These are phyloP conservation scores for Arrhamphus sclerolepis DNA, from an alignment of 2,797 vertebrate genomes.

Conservation along the genomic window DNA sequence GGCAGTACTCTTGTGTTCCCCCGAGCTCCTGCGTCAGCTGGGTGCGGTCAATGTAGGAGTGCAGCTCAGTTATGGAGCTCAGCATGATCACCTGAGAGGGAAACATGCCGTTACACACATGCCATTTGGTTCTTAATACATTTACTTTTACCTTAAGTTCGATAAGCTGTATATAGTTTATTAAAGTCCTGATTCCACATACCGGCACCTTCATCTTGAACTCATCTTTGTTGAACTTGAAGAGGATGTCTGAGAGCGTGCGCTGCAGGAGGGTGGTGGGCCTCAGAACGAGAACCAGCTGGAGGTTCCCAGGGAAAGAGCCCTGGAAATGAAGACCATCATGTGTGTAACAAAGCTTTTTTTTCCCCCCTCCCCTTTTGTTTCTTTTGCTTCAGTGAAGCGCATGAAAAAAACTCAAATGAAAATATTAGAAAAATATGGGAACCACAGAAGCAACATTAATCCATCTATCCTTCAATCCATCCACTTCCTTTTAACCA, in stretches of 20 bases:
- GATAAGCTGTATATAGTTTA: no score
- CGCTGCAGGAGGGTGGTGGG: constrained; percentile 91
- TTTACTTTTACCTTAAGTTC: not conserved
- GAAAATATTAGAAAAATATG: no score
- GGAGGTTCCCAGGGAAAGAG: constrained; percentile 95
- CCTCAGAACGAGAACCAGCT: constrained; percentile 93
- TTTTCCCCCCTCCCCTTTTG: no score
- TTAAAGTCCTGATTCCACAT: constrained; percentile 51
- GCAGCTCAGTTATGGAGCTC: constrained; percentile 94
- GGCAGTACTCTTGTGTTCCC: constrained; percentile 94
- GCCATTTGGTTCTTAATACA: not conserved
- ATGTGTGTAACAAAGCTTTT: no score
- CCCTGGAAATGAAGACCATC: constrained; percentile 82
- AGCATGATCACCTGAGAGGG: constrained; percentile 93
- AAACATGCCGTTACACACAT: not conserved
- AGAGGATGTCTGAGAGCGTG: constrained; percentile 90
- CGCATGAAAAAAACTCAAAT: no score
- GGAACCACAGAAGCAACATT: no score
- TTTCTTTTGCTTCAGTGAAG: no score
- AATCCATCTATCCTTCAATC: no score
- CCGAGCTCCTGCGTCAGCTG: constrained; percentile 96
- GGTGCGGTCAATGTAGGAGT: constrained; percentile 91
- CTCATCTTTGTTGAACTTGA: constrained; percentile 96
- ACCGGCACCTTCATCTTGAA: constrained; percentile 99
- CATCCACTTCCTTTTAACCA: no score